These are phyloP conservation scores for Glaucomys volans DNA, from an alignment of 2,113 vertebrate genomes.

Conservation along the genomic window DNA sequence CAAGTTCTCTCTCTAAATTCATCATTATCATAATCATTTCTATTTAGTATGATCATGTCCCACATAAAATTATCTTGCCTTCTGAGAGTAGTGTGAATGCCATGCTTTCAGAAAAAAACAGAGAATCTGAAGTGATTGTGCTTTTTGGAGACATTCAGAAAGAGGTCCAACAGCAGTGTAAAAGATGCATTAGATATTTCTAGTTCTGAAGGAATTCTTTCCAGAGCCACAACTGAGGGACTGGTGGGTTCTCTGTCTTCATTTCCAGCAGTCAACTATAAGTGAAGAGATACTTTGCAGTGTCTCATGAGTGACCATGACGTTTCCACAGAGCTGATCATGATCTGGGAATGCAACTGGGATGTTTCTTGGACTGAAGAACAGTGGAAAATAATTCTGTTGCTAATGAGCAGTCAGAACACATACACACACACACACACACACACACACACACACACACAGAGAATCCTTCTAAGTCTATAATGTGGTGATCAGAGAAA, in stretches of 20 bases:
- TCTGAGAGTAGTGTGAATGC: neutral
- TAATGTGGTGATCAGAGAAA: neutral
- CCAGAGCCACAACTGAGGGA: neutral
- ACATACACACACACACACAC: neutral
- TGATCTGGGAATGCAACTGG: slow-evolving; percentile 24
- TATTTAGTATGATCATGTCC: neutral
- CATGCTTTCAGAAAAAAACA: neutral
- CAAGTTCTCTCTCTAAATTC: neutral
- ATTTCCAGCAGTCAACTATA: neutral
- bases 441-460: neutral
- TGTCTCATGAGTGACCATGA: neutral
- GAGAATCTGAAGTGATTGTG: neutral
- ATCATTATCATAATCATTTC: too few relatives aligned
- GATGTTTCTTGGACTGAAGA: slow-evolving; percentile 16
- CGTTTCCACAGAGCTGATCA: neutral
- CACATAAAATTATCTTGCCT: neutral
- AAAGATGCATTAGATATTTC: neutral
- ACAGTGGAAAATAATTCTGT: slow-evolving; percentile 33
- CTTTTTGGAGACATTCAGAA: slow-evolving; percentile 17
- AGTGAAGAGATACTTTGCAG: neutral
- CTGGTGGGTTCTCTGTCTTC: neutral
- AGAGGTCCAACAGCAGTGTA: neutral
- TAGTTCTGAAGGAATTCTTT: neutral
- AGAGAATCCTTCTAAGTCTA: neutral
- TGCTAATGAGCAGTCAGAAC: slow-evolving; percentile 48